phyloP scores from a whole-genome alignment of 2,797 vertebrate genomes.

The Hemibagrus guttatus region DNA sequence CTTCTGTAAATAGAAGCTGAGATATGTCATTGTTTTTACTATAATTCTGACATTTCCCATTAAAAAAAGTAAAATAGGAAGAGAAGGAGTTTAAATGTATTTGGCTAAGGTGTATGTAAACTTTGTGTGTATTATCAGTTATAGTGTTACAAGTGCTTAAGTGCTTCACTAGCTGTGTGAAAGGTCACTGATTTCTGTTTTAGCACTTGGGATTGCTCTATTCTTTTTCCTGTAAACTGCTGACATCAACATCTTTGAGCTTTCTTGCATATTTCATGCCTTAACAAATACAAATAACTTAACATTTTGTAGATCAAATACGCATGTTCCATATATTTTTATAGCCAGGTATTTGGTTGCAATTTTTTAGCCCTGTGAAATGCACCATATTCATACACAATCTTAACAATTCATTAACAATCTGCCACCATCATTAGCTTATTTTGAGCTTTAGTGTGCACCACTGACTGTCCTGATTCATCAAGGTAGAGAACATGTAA shows the following conservation, averaged over 20 bases:
- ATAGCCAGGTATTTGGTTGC: background rate
- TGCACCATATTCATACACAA: background rate
- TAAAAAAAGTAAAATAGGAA: too few species aligned
- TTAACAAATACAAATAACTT: background rate
- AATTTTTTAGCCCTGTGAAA: background rate
- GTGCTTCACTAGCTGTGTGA: background rate
- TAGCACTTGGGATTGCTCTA: background rate
- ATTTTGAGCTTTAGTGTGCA: background rate
- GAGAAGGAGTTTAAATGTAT: too few species aligned
- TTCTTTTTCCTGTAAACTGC: background rate
- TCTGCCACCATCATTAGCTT: background rate
- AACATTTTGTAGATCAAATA: background rate
- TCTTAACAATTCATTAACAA: too few species aligned
- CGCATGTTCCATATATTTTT: background rate
- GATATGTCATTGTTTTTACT: too few species aligned
- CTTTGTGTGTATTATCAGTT: background rate
- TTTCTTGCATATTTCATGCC: background rate
- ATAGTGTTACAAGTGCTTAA: background rate
- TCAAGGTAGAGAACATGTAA: background rate
- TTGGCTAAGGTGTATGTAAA: too few species aligned
- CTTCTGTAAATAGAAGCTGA: too few species aligned
- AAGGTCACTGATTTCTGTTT: background rate
- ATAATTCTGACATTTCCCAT: too few species aligned
- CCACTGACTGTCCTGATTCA: background rate
- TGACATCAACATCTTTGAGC: background rate